Conservation (phyloP, 2,113 vertebrate species). For the Hydrolagus affinis region DNA sequence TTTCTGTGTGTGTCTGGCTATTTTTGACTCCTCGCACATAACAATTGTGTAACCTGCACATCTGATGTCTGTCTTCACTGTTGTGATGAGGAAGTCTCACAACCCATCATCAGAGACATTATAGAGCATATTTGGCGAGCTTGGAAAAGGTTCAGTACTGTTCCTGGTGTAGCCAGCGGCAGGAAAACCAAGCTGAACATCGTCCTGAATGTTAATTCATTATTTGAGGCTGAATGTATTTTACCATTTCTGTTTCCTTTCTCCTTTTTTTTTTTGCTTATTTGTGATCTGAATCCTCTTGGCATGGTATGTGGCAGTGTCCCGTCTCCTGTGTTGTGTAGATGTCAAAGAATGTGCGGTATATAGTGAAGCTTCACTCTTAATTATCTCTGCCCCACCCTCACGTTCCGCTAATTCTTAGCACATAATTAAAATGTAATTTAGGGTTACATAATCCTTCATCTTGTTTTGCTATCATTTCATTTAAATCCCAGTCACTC, state of each 20-base stretch:
- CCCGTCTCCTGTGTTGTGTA: not conserved
- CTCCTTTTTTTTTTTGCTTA: not conserved
- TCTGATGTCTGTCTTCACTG: not conserved
- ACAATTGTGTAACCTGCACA: not conserved
- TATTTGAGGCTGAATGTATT: not conserved
- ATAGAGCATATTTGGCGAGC: not conserved
- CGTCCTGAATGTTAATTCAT: not conserved
- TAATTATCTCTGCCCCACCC: not conserved
- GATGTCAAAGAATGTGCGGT: not conserved
- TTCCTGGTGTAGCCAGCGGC: not conserved
- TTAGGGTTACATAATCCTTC: not conserved
- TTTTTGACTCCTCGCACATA: not conserved
- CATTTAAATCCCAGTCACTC: not conserved
- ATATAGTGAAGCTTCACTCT: not conserved
- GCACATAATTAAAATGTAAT: not conserved
- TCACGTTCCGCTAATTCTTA: not conserved
- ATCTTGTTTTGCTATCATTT: conserved; percentile 15
- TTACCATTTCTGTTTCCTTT: not conserved
- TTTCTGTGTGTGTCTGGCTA: not conserved
- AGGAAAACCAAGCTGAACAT: not conserved
- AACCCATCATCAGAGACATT: not conserved
- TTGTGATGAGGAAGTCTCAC: not conserved
- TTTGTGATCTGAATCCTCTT: not conserved
- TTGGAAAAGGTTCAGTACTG: not conserved
- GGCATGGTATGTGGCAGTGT: conserved; percentile 12